Conservation (phyloP, 2,113 vertebrate species). For the Dicerorhinus sumatrensis region DNA sequence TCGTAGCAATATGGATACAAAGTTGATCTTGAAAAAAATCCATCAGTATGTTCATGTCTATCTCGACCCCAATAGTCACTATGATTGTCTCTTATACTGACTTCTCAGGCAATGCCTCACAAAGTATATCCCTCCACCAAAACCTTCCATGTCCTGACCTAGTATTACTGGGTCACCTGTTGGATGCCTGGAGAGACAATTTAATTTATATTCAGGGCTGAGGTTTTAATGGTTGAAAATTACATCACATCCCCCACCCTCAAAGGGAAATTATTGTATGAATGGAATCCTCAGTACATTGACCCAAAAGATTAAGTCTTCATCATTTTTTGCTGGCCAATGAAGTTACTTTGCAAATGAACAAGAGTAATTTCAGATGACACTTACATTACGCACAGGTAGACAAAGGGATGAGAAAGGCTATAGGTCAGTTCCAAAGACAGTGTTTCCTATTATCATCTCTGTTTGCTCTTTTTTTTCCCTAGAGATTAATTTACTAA, state of each 20-base stretch:
- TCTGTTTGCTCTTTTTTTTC: not conserved
- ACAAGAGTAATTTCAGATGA: constrained; percentile 21
- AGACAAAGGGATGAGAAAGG: not conserved
- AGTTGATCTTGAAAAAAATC: not conserved
- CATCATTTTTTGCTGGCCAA: not conserved
- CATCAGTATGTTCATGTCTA: not conserved
- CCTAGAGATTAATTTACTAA: not conserved
- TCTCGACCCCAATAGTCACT: not conserved
- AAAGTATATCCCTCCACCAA: not conserved
- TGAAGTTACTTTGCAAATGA: not conserved
- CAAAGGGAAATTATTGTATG: not conserved
- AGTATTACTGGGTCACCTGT: not conserved
- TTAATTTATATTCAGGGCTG: not conserved
- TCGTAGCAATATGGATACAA: not conserved
- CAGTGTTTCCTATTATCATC: not conserved
- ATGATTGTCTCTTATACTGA: not conserved
- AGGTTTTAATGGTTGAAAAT: not conserved
- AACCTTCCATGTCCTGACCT: not conserved
- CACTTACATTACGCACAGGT: not conserved
- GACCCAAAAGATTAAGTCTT: not conserved
- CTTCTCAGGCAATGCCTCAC: not conserved
- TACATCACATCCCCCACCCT: not conserved
- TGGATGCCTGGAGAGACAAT: not conserved
- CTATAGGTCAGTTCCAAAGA: not conserved
- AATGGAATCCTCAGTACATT: not conserved